Base-by-base conservation (phyloP, 1,140 invertebrate genomes). In the Calosoma granatense region DNA sequence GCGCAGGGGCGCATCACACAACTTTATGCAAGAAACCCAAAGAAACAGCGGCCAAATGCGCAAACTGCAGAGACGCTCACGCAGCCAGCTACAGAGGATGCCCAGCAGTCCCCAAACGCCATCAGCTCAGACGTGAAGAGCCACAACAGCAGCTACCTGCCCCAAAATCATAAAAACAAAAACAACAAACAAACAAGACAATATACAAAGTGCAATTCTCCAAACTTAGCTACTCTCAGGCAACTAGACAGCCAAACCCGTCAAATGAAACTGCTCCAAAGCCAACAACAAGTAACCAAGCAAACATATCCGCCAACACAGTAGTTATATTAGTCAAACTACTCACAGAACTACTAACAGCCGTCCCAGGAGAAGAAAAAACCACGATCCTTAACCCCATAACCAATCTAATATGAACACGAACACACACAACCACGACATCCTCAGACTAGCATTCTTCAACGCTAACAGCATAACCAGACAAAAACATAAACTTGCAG, bases 1-100 rank as follows among this genome's bases (percentile, higher is more conserved):
- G 62, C 43, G 21, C 22, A 1, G 58, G 57, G n/a, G n/a, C n/a
- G n/a, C n/a, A n/a, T n/a, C n/a, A n/a, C n/a, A n/a, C n/a, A n/a
- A n/a, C n/a, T n/a, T n/a, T 0, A 26, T 53, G 19, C 62, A 63
- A 23, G 15, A 26, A 1, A 61, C 57, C 0, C 26, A 36, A 36
- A 36, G n/a, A 6, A 6, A 36, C 26, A 36, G 6, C 26, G n/a
- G 26, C 26, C 6, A 36, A 36, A 36, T 36, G 26, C n/a, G 26
- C 26, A 6, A 36, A 36, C n/a, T 36, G 26, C 26, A n/a, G n/a
- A 9, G 26, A n/a, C 26, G 6, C 26, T 9, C 26, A 36, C 26
- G n/a, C n/a, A 36, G 26, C 26, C 6, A 36, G n/a, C 26, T 36
- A 36, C 26, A 36, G 26, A 9, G n/a, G n/a, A 6, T 36, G 26